A percentile compares a stretch with the other conserved stretches of the same genome.
These are phyloP conservation scores for Delphinapterus leucas DNA, from an alignment of 2,113 vertebrate species.

Conservation along the genomic window DNA sequence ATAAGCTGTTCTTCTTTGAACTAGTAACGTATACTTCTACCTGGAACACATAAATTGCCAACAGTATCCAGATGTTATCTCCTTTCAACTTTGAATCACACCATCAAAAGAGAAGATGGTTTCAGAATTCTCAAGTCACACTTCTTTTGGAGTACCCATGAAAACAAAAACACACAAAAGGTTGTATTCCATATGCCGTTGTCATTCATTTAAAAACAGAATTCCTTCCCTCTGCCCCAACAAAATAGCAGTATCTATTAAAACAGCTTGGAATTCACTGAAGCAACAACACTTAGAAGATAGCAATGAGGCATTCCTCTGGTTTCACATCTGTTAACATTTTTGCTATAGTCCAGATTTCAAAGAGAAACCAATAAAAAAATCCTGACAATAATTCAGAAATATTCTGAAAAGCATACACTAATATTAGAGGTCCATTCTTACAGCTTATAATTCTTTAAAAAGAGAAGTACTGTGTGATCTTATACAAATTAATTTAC, in stretches of 20 bases:
- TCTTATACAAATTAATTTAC: not conserved
- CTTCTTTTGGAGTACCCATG: not conserved
- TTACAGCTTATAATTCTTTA: not conserved
- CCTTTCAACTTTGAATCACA: not conserved
- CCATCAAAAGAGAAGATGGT: not conserved
- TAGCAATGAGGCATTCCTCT: not conserved
- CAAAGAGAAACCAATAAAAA: not conserved
- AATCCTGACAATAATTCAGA: not conserved
- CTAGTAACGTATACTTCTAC: not conserved
- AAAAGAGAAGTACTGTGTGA: not conserved
- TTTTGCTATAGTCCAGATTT: not conserved
- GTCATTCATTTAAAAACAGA: not conserved
- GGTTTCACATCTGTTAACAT: slow-evolving; percentile 17
- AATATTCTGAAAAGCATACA: not conserved
- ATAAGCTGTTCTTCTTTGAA: not conserved
- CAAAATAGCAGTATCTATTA: not conserved
- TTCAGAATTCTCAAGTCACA: not conserved
- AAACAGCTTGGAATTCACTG: not conserved
- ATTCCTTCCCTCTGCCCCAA: fast-evolving
- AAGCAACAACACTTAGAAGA: not conserved
- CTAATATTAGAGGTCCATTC: not conserved
- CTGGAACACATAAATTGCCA: not conserved
- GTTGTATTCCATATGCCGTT: not conserved
- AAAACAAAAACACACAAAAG: not conserved
- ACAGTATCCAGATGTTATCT: not conserved